These are phyloP conservation scores for Poeciliopsis presidionis DNA, from an alignment of 2,797 vertebrate genomes.

Conservation along the genomic window DNA sequence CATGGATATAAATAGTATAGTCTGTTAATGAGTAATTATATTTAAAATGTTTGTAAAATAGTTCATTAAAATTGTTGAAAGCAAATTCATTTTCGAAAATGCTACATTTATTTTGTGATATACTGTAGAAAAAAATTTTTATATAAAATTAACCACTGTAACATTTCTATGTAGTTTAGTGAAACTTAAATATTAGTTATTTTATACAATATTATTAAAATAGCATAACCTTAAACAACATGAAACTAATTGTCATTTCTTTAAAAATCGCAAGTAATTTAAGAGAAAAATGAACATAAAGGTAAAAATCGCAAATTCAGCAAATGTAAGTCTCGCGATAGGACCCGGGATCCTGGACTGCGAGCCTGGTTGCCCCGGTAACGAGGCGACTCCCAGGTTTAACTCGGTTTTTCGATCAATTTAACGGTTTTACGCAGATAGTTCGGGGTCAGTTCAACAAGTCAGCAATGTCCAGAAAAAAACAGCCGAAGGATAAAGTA, in stretches of 20 bases:
- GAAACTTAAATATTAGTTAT: background rate
- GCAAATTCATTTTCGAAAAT: background rate
- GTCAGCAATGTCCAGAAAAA: conserved; percentile 69
- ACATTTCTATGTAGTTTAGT: background rate
- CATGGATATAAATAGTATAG: background rate
- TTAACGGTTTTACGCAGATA: background rate
- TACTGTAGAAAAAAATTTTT: background rate
- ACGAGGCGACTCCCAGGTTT: conserved; percentile 2
- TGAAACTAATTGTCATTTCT: background rate
- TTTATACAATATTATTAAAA: background rate
- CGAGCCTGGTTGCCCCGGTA: conserved; percentile 42
- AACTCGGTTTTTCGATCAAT: background rate
- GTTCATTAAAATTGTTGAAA: background rate
- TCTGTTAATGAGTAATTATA: background rate
- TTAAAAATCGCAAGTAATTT: background rate
- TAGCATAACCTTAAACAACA: background rate
- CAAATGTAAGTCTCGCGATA: conserved; percentile 44
- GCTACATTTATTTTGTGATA: background rate
- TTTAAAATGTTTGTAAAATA: background rate
- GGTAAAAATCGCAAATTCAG: background rate
- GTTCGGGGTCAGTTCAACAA: background rate
- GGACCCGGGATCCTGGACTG: background rate
- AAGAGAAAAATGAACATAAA: background rate
- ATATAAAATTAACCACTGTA: background rate
- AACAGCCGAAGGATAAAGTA: conserved; percentile 51